Evolutionary conservation across 2,888 invertebrate genomes (phyloP), one percentile per base, ranked within the genome.

Genomic region (Anoncus sp.): DNA sequence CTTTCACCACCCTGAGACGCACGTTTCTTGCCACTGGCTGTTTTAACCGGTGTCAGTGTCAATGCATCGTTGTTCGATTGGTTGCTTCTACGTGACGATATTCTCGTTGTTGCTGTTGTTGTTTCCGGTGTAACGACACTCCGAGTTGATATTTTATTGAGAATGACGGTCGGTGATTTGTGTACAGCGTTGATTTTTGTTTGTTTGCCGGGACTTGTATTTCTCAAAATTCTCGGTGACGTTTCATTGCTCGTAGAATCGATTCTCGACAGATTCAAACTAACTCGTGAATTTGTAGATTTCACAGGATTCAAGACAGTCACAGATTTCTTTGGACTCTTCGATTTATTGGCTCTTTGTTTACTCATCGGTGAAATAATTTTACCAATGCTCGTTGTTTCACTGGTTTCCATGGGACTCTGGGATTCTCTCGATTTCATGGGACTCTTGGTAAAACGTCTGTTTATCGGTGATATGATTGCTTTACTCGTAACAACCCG

Each of bases 401-500:
- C 14, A 43, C 18, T 38, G 22, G 53, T 55, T 59, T 75, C 27
- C 18, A 14, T n/a, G 20, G 55, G 49, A 75, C 40, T 69, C 18
- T 53, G 60, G 0, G 74, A 75, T 47, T 69, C 65, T n/a, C 66
- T 77, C 2, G 63, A 53, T 16, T 75, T 71, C 10, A 2, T 31
- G 7, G 70, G 55, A 69, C 59, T 76, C 16, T 74, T 72, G 12
- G 43, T 2, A 0, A 38, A 20, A 14, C 63, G 35, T 49, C 45
- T 70, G 9, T 65, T 31, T 10, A 60, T 9, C 1, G 76, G 60
- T 1, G 75, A 49, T 47, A 67, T 65, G 18, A 73, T 80, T 14
- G 24, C 62, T 73, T 75, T 80, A 20, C 55, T 79, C 55, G 77
- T 35, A 3, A 67, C 22, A 1, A 81, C 73, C n/a, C 70, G 51